These are phyloP conservation scores for Rhadina sibilatrix DNA, from an alignment of 2,113 vertebrate species.

Conservation along the genomic window DNA sequence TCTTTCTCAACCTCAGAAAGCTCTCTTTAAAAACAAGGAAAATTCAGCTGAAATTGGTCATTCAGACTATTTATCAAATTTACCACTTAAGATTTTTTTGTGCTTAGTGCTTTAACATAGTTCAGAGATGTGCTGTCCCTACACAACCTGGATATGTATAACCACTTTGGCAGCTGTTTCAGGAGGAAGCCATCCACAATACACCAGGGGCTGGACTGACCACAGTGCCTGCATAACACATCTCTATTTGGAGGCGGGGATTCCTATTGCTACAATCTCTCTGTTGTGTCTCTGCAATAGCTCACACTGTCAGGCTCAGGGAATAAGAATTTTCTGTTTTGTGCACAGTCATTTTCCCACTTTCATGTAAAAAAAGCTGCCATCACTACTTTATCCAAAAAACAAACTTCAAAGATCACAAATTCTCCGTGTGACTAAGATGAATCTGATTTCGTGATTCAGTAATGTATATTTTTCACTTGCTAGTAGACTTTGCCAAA, in stretches of 20 bases:
- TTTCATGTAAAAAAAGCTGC: neutral
- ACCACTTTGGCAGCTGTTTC: neutral
- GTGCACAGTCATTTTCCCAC: neutral
- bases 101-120: neutral
- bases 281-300: neutral
- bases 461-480: neutral
- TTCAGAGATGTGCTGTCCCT: neutral
- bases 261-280: neutral
- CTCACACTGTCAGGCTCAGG: neutral
- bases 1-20: neutral
- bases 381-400: neutral
- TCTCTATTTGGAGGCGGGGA: accelerated
- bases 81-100: neutral
- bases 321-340: neutral
- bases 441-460: neutral
- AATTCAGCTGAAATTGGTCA: neutral
- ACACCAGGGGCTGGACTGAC: neutral
- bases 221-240: neutral
- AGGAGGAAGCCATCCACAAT: neutral
- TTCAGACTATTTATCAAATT: neutral
- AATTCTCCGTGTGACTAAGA: neutral
- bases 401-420: neutral
- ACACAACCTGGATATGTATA: neutral
- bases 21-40: neutral
- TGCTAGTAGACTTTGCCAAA: neutral